Evolutionary conservation across 1,140 invertebrate genomes (phyloP), one percentile per base, ranked within the genome.

Genomic region (Globodera rostochiensis): DNA sequence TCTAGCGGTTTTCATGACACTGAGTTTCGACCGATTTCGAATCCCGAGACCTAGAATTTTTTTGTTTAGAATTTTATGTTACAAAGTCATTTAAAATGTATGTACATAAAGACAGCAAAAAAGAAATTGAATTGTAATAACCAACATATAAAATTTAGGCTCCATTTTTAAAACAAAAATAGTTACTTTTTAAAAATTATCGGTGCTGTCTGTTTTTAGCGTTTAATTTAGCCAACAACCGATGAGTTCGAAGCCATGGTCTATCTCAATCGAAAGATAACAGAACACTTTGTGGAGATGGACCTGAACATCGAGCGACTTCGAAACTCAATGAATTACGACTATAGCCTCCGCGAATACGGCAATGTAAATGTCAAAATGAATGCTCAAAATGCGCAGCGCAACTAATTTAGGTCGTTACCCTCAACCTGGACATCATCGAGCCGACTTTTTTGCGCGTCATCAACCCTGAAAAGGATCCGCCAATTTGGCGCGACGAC

Each of bases 341-440:
- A 36, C 66, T n/a, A 8, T 11, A 21, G n/a, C 66, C 66, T 69
- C 3, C 8, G 66, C 36, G 4, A 69, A 36, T 69, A 69, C 36
- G 19, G 7, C 7, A 3, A 69, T 15, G 66, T 69, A 36, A 11
- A 15, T 69, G n/a, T 15, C 7, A 6, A 69, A 69, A 69, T 11
- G 4, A 69, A 69, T 9, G n/a, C n/a, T n/a, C n/a, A n/a, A n/a
- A n/a, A n/a, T n/a, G n/a, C n/a, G n/a, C n/a, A n/a, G n/a, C n/a
- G n/a, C n/a, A n/a, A n/a, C n/a, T n/a, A n/a, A n/a, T 69, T 69
- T 36, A 69, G 66, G n/a, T 69, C 7, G 66, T 69, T 69, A 69
- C 66, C 8, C 66, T 69, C 66, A 69, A 19, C 7, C 66, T 69
- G 66, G 8, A 8, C 7, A 69, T 69, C 6, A 69, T 69, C 19